phyloP scores from a whole-genome alignment of 2,797 vertebrate species.

The Merluccius polli region DNA sequence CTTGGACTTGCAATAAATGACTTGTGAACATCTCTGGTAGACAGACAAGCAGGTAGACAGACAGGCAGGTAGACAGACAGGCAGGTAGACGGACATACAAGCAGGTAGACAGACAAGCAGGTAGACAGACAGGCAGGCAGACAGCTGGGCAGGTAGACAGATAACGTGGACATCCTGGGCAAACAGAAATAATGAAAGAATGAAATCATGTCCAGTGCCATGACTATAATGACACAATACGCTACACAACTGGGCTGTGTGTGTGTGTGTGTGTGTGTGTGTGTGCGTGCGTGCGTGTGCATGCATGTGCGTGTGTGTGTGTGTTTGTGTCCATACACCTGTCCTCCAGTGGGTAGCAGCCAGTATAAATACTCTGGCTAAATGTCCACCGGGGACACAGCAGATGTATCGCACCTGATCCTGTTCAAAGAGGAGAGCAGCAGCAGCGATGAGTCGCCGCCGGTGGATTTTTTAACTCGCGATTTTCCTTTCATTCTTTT shows the following conservation, averaged over 20 bases:
- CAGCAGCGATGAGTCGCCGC: background rate
- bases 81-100: too few relatives aligned
- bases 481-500: background rate
- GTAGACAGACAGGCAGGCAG: background rate
- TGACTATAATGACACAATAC: background rate
- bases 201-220: background rate
- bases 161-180: background rate
- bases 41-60: too few relatives aligned
- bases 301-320: slow-evolving; percentile 23
- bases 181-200: background rate
- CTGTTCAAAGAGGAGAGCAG: background rate
- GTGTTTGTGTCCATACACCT: slow-evolving; percentile 12
- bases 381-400: slow-evolving; percentile 16
- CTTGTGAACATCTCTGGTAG: too few relatives aligned
- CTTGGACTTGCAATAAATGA: too few relatives aligned
- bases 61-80: too few relatives aligned
- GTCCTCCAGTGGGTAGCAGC: background rate
- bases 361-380: background rate
- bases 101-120: too few relatives aligned
- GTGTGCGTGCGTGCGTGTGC: slow-evolving; percentile 10
- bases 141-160: background rate
- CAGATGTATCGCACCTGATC: slow-evolving; percentile 34
- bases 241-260: background rate
- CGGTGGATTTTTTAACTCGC: background rate
- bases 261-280: slow-evolving; percentile 3